These are phyloP conservation scores for Phymanthus crucifer DNA, from an alignment of 92 coral and sea anemone genomes.

Conservation along the genomic window DNA sequence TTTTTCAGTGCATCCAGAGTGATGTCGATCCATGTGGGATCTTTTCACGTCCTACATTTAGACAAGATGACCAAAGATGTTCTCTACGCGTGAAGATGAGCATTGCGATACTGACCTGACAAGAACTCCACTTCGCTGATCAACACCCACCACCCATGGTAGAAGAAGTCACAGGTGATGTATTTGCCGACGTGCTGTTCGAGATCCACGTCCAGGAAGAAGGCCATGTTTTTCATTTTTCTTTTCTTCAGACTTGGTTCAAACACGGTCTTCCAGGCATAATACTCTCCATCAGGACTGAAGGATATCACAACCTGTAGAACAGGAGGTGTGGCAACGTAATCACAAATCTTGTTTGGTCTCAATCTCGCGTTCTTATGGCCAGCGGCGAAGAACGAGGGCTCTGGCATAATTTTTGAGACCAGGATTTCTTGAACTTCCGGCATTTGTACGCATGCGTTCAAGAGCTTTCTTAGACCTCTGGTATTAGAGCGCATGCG, in stretches of 20 bases:
- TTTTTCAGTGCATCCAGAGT: no score
- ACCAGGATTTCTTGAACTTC: no score
- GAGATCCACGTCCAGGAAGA: conserved; percentile 85
- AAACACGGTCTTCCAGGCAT: conserved; percentile 88
- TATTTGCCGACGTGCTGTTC: conserved; percentile 70
- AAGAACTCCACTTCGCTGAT: conserved; percentile 89
- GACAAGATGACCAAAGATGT: not conserved
- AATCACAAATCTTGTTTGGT: not conserved
- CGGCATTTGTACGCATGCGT: no score
- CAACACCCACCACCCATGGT: conserved; percentile 95
- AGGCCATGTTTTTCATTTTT: conserved; percentile 60
- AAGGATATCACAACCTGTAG: conserved; percentile 77
- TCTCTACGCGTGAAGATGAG: no score
- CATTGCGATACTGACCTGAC: conserved; percentile 61
- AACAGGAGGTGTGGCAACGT: not conserved
- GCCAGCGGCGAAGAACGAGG: no score
- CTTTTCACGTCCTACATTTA: no score
- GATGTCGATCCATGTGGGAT: no score
- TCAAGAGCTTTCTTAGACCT: no score
- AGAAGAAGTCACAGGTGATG: conserved; percentile 85
- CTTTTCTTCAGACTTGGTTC: conserved; percentile 69
- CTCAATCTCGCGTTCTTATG: no score
- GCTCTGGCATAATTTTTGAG: no score
- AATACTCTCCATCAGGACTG: conserved; percentile 89
- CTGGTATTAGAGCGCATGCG: no score